A percentile compares a stretch with the other conserved stretches of the same genome.
Conservation (phyloP, 1,140 invertebrate species). For the Sesamia nonagrioides region DNA sequence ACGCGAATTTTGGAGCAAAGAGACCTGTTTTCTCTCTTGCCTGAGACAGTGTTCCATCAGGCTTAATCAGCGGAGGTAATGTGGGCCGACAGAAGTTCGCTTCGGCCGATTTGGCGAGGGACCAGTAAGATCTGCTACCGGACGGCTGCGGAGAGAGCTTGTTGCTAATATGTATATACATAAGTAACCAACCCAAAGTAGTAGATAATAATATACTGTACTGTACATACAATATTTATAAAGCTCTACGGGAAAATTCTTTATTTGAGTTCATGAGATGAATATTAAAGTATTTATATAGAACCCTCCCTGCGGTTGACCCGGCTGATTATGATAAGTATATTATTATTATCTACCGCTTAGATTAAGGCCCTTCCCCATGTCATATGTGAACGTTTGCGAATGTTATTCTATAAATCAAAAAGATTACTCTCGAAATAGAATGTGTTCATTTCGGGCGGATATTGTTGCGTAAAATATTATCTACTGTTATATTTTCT, state of each 20-base stretch:
- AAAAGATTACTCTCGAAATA: constrained; percentile 30
- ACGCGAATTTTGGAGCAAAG: too few relatives aligned
- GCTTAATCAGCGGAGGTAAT: too few relatives aligned
- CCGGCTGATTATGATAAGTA: constrained; percentile 19
- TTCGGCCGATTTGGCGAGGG: too few relatives aligned
- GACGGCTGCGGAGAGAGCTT: too few relatives aligned
- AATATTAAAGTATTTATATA: constrained; percentile 19
- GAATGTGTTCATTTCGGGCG: constrained; percentile 27
- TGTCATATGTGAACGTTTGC: constrained; percentile 7
- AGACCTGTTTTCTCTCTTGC: too few relatives aligned
- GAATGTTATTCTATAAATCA: constrained; percentile 37
- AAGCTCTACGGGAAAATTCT: constrained; percentile 1
- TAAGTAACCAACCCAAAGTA: not conserved
- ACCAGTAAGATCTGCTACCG: too few relatives aligned
- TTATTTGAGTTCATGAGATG: not conserved
- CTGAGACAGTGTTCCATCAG: too few relatives aligned
- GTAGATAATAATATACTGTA: not conserved
- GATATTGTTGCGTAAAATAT: constrained; percentile 2
- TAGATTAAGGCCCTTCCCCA: constrained; percentile 5
- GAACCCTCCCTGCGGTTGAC: not conserved
- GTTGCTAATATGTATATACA: too few relatives aligned
- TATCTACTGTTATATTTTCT: not conserved
- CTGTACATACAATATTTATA: too few relatives aligned
- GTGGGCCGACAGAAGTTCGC: too few relatives aligned
- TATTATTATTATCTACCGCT: constrained; percentile 24